A percentile compares a stretch with the other conserved stretches of the same genome.
These are phyloP conservation scores for Dasysyrphus tricinctus DNA, from an alignment of 2,888 invertebrate species.

Conservation along the genomic window DNA sequence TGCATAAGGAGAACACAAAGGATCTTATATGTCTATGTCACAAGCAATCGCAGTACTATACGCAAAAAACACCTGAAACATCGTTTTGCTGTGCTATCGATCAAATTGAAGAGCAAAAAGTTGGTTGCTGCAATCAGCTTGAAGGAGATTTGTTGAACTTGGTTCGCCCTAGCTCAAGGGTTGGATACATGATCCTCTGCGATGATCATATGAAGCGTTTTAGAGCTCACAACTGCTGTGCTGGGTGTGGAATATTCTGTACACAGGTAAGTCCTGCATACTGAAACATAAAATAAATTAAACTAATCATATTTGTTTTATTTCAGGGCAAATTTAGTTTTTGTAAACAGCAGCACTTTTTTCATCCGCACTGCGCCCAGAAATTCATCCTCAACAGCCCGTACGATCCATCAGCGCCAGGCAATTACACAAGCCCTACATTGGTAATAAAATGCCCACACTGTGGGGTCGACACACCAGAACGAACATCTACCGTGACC, in stretches of 20 bases:
- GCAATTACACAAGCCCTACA: conserved; percentile 80
- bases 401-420: conserved; percentile 83
- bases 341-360: conserved; percentile 91
- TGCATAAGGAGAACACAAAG: conserved; percentile 59
- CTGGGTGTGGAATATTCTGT: conserved; percentile 95
- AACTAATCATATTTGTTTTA: conserved; percentile 1
- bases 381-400: conserved; percentile 82
- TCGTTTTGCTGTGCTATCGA: conserved; percentile 89
- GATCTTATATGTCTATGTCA: conserved; percentile 84
- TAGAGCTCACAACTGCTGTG: conserved; percentile 93
- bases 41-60: conserved; percentile 84
- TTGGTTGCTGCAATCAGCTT: conserved; percentile 92
- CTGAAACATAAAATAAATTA: not conserved
- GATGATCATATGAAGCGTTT: conserved; percentile 90
- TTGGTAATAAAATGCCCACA: conserved; percentile 87
- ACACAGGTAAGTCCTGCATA: conserved; percentile 87
- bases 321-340: conserved; percentile 91
- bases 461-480: conserved; percentile 87
- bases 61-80: conserved; percentile 84
- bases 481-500: conserved; percentile 85
- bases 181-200: conserved; percentile 92
- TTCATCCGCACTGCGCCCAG: conserved; percentile 91
- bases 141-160: conserved; percentile 85
- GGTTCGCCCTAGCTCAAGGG: conserved; percentile 88
- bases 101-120: conserved; percentile 88